Conservation (phyloP, 2,888 invertebrate genomes). For the Eubasilissa splendida region DNA sequence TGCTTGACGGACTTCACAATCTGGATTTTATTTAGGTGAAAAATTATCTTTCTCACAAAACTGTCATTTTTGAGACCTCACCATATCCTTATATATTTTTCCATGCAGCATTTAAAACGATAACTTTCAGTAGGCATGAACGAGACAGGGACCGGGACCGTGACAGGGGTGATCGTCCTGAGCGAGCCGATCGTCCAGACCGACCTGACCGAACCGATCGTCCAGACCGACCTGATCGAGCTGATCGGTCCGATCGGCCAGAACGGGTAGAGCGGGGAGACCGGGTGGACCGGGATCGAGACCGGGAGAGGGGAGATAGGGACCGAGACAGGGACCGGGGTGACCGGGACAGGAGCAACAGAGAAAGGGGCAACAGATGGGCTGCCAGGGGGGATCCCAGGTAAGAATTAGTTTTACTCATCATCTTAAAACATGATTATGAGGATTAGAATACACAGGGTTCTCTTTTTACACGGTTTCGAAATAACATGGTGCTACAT, state of each 20-base stretch:
- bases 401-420: background rate
- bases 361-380: slow-evolving; percentile 60
- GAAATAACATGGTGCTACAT: too few relatives aligned
- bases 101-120: too few relatives aligned
- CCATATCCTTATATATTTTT: too few relatives aligned
- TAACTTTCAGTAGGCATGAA: slow-evolving; percentile 57
- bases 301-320: slow-evolving; percentile 60
- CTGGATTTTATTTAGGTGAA: too few relatives aligned
- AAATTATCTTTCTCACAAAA: too few relatives aligned
- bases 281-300: slow-evolving; percentile 59
- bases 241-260: slow-evolving; percentile 60
- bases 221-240: slow-evolving; percentile 60
- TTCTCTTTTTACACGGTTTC: too few relatives aligned
- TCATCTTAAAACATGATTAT: background rate
- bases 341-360: slow-evolving; percentile 59
- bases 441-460: too few relatives aligned
- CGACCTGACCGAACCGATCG: slow-evolving; percentile 59
- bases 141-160: slow-evolving; percentile 62
- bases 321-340: slow-evolving; percentile 61
- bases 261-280: slow-evolving; percentile 60
- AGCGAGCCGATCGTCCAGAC: slow-evolving; percentile 61
- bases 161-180: slow-evolving; percentile 60
- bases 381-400: slow-evolving; percentile 59
- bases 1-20: too few relatives aligned
- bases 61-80: too few relatives aligned